These are phyloP conservation scores for Bos indicus DNA, from an alignment of 2,113 vertebrate species.

Conservation along the genomic window DNA sequence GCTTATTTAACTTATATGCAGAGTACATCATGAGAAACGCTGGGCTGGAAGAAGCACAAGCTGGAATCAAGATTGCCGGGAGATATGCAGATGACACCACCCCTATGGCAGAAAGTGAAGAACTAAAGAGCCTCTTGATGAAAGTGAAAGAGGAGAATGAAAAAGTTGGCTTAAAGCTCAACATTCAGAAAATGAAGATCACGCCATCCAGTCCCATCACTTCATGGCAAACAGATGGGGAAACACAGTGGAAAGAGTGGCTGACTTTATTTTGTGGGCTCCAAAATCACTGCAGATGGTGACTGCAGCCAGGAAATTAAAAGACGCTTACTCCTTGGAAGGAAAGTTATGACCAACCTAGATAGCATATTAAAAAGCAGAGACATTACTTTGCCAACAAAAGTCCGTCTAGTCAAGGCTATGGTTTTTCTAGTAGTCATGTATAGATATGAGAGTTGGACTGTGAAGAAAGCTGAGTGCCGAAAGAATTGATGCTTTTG, in stretches of 20 bases:
- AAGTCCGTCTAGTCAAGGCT: neutral
- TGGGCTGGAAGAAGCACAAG: neutral
- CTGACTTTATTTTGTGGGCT: accelerated
- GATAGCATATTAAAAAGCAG: neutral
- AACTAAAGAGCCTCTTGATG: neutral
- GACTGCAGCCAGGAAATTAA: neutral
- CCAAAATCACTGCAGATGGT: neutral
- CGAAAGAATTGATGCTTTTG: neutral
- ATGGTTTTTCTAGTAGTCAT: neutral
- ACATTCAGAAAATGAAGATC: neutral
- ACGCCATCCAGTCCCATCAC: neutral
- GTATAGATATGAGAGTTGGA: neutral
- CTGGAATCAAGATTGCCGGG: neutral
- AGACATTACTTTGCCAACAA: neutral
- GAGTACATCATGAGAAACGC: neutral
- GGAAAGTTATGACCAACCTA: neutral
- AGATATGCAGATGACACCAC: neutral
- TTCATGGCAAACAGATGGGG: neutral
- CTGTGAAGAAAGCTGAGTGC: neutral
- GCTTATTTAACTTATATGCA: neutral
- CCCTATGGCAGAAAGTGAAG: neutral
- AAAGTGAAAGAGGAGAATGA: neutral
- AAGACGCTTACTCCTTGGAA: neutral
- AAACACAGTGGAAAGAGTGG: neutral
- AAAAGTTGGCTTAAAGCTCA: neutral